Conservation (phyloP, 23 tunicate species). For the Ascidia mentula region DNA sequence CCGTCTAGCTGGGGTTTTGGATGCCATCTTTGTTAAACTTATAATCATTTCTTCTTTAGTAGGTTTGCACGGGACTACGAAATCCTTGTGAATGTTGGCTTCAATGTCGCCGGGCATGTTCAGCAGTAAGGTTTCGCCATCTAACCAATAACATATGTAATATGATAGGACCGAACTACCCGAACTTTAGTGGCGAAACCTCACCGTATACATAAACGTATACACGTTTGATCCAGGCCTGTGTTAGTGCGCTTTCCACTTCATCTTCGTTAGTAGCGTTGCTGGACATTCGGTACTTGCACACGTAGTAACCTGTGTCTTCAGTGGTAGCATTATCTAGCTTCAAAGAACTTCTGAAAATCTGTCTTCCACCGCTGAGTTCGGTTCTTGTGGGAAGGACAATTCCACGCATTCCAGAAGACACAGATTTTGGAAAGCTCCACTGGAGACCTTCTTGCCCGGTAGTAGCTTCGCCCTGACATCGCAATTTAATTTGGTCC, state of each 20-base stretch:
- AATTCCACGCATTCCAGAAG: neutral
- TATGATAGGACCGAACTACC: too few relatives aligned
- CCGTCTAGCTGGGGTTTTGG: neutral
- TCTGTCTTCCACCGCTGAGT: neutral
- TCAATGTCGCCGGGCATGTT: neutral
- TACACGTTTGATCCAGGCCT: conserved; percentile 22
- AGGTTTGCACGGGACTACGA: conserved; percentile 50
- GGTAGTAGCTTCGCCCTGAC: neutral
- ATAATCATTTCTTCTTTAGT: conserved; percentile 38
- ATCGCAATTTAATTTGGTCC: conserved; percentile 33
- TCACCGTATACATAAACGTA: conserved; percentile 52
- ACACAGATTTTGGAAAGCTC: neutral
- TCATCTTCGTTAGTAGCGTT: neutral
- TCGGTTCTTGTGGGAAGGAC: conserved; percentile 8
- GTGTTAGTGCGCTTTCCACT: neutral
- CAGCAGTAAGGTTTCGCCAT: neutral
- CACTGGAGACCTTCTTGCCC: neutral
- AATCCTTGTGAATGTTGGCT: conserved; percentile 22
- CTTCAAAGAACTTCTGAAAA: neutral
- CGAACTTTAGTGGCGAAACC: too few relatives aligned
- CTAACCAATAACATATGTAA: too few relatives aligned
- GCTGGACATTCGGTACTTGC: neutral
- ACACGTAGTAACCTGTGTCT: conserved; percentile 51
- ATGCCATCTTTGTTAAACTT: neutral
- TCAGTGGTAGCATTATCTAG: conserved; percentile 7